Evolutionary conservation across 2,888 invertebrate genomes (phyloP).

Genomic region (Holacanthella duospinosa): DNA sequence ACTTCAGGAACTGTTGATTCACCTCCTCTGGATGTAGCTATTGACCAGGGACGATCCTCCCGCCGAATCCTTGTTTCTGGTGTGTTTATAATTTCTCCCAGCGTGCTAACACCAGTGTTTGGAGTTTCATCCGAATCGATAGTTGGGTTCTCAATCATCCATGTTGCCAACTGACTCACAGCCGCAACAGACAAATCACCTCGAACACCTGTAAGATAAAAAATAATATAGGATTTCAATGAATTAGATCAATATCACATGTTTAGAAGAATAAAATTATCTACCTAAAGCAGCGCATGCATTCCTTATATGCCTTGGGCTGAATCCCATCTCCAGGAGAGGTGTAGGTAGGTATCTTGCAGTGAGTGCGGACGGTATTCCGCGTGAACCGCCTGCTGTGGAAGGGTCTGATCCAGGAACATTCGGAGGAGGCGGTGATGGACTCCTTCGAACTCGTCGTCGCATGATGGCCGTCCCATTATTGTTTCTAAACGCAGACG

Average conservation of each 20-base stretch:
- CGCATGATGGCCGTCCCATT: conserved; percentile 15
- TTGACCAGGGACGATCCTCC: no score
- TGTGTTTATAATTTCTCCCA: no score
- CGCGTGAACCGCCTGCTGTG: background rate
- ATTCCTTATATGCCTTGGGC: conserved; percentile 48
- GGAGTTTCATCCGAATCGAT: conserved; percentile 39
- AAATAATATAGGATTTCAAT: no score
- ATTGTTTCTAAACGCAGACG: background rate
- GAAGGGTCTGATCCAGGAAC: conserved; percentile 12
- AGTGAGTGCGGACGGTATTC: conserved; percentile 17
- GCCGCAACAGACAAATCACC: conserved; percentile 45
- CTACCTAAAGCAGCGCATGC: conserved; percentile 49
- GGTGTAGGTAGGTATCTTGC: conserved; percentile 43
- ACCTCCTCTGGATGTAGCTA: background rate
- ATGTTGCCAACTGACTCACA: conserved; percentile 52
- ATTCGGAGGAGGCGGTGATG: conserved; percentile 24
- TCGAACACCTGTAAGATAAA: conserved; percentile 39
- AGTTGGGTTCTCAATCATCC: conserved; percentile 55
- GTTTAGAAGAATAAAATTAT: no score
- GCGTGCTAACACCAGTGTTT: no score
- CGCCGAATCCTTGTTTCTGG: background rate
- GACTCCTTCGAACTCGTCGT: conserved; percentile 27
- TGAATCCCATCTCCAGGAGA: conserved; percentile 55
- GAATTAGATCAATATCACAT: no score
- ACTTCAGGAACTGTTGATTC: no score